Percentiles rank a stretch among this genome's conserved stretches.
Conservation (phyloP, 2,797 vertebrate species). For the Molothrus aeneus region DNA sequence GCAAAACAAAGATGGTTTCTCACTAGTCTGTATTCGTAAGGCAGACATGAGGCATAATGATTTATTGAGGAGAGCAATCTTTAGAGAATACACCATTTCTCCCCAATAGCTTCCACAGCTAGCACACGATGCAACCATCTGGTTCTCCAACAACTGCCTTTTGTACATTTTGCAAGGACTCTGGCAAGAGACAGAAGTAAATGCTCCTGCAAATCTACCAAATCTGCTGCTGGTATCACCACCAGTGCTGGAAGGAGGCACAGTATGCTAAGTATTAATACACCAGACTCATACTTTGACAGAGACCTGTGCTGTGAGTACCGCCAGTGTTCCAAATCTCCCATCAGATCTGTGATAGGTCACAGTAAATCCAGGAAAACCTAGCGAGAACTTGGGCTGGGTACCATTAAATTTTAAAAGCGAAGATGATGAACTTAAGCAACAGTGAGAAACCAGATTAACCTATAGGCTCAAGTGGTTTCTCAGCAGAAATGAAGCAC, state of each 20-base stretch:
- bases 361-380: not conserved
- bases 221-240: not conserved
- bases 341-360: not conserved
- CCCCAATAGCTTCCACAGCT: not conserved
- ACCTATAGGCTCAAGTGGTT: not conserved
- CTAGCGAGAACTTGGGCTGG: not conserved
- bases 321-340: not conserved
- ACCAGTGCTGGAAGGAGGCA: not conserved
- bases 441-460: not conserved
- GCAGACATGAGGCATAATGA: not conserved
- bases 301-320: not conserved
- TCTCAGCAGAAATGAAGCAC: not conserved
- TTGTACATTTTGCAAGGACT: not conserved
- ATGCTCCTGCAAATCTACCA: not conserved
- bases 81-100: conserved; percentile 25
- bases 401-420: not conserved
- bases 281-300: not conserved
- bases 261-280: not conserved
- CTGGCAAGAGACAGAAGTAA: not conserved
- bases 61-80: not conserved
- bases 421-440: not conserved
- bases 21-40: not conserved
- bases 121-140: conserved; percentile 23
- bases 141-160: conserved; percentile 9
- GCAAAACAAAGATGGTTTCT: not conserved